Percentiles rank a stretch among this genome's conserved stretches.
Evolutionary conservation across 1,140 invertebrate genomes (phyloP).

Genomic region (Goniozus legneri): DNA sequence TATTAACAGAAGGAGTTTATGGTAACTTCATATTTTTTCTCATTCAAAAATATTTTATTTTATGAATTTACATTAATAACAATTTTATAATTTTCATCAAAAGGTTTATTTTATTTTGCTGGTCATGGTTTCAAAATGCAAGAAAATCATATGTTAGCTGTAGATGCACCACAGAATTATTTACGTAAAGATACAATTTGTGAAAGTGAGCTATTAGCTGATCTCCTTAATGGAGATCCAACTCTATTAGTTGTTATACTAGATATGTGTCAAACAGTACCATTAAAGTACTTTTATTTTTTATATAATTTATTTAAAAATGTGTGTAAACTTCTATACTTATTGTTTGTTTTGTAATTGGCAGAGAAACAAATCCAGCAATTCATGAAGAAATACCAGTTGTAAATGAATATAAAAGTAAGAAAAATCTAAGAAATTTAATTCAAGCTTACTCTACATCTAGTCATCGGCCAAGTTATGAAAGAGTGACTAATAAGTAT

Average conservation of each 20-base stretch:
- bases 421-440: constrained; percentile 40
- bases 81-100: background rate
- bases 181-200: constrained; percentile 39
- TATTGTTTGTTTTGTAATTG: too few relatives aligned
- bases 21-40: constrained; percentile 32
- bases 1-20: constrained; percentile 36
- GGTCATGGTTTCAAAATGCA: constrained; percentile 50
- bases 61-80: constrained; percentile 4
- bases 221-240: constrained; percentile 36
- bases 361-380: constrained; percentile 36
- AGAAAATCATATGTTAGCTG: constrained; percentile 43
- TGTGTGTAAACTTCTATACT: too few relatives aligned
- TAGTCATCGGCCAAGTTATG: constrained; percentile 38
- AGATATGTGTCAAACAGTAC: constrained; percentile 45
- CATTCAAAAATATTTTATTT: background rate
- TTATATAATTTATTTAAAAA: constrained; percentile 1
- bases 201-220: constrained; percentile 40
- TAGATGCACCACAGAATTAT: constrained; percentile 38
- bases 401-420: constrained; percentile 34
- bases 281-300: constrained; percentile 25
- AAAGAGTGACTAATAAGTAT: constrained; percentile 29
- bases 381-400: constrained; percentile 37
- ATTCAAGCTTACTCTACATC: constrained; percentile 44
- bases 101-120: constrained; percentile 47
- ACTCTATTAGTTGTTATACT: constrained; percentile 40